Base-by-base conservation (phyloP, 1,140 invertebrate genomes). In the Lithobius niger region DNA sequence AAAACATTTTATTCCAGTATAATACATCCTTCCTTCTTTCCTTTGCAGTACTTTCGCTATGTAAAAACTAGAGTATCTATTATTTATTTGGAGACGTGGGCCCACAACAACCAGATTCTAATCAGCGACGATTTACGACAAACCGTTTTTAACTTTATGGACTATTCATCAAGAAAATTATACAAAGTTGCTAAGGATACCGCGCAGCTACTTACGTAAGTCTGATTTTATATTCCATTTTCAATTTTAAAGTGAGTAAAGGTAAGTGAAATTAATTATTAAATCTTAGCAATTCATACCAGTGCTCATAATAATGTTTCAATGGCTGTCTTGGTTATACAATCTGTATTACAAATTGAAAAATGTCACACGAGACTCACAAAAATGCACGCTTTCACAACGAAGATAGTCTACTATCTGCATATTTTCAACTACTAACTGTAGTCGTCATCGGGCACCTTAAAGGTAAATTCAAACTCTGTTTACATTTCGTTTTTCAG, bases 41-140 rank as follows among this genome's bases (percentile, higher is more conserved):
- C 44, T 55, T 74, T 77, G 18, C 76, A 93, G 89, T 95, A 94
- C 70, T 93, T 90, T 74, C 82, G 90, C 58, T 88, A 86, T 25
- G 76, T 97, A 61, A 93, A 90, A 65, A 94, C 93, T 19, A 76
- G 91, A 60, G 85, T 96, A 22, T 90, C 90, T 13, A 82, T 97
- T 57, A 86, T 94, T 40, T 97, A 97, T 72, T 84, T 96, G 69
- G 93, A 97, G 77, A 91, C 91, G 45, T 97, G 93, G 93, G 84
- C 86, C 66, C 80, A 86, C 62, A 79, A 81, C 54, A 82, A 82
- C 67, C 83, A 87, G 67, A 88, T 95, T 66, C 88, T 92, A 64
- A 81, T 82, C 28, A 62, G 57, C 26, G 50, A 57, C 44, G 66
- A 67, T 54, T 63, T 71, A n/a, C 57, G 71, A 43, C 77, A 82